These are phyloP conservation scores for Drosophila sp. DNA, from an alignment of 1,140 invertebrate genomes.

Conservation along the genomic window DNA sequence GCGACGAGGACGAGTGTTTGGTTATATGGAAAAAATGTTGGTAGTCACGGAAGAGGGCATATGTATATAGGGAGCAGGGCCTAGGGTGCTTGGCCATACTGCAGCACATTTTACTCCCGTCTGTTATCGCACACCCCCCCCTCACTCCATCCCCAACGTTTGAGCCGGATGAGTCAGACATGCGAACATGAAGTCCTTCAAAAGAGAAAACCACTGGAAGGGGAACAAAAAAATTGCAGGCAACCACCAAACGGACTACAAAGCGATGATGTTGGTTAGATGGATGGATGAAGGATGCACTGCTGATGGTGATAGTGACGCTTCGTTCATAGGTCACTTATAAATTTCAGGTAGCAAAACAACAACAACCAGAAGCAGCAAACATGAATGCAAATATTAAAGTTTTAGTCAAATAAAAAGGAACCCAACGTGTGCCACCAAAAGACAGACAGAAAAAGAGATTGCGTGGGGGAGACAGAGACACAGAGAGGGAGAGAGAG, in stretches of 20 bases:
- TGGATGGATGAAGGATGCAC: not conserved
- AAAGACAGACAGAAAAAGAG: constrained; percentile 1
- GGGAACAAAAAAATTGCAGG: constrained; percentile 17
- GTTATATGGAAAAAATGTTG: constrained; percentile 2
- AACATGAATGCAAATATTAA: constrained; percentile 70
- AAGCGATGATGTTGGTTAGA: constrained; percentile 24
- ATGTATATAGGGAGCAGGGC: not conserved
- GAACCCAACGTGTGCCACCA: constrained; percentile 6
- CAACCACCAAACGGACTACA: constrained; percentile 50
- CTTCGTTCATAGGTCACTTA: constrained; percentile 42
- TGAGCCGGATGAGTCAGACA: constrained; percentile 61
- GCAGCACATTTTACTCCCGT: constrained; percentile 42
- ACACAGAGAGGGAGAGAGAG: no score
- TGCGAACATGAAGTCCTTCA: constrained; percentile 65
- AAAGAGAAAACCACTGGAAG: constrained; percentile 23
- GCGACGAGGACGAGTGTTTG: constrained; percentile 14
- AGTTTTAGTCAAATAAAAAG: constrained; percentile 56
- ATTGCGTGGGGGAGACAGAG: not conserved
- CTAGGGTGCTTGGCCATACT: constrained; percentile 49
- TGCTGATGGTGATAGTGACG: constrained; percentile 4
- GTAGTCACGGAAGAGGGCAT: not conserved
- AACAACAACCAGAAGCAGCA: constrained; percentile 29
- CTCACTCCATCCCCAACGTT: not conserved
- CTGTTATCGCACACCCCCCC: not conserved
- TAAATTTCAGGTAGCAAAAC: constrained; percentile 54